Evolutionary conservation across 2,888 invertebrate genomes (phyloP).

Genomic region (Galerucella pusilla): DNA sequence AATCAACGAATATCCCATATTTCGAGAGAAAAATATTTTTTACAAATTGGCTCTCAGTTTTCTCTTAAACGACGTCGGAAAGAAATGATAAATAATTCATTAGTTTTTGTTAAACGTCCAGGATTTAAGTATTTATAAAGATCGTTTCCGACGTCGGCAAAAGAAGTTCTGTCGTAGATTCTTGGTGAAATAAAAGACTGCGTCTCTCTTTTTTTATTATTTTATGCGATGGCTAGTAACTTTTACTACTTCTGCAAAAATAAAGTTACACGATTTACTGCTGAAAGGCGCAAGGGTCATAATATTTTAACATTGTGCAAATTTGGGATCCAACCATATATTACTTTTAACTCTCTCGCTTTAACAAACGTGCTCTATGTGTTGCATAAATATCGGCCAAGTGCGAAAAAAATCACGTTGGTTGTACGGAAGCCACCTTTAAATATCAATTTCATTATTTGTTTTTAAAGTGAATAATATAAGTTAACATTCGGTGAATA

Average conservation of each 20-base stretch:
- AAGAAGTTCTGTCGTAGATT: neutral
- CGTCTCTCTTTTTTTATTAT: neutral
- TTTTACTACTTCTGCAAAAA: conserved; percentile 7
- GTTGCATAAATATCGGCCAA: neutral
- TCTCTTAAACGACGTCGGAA: neutral
- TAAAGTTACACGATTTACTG: conserved; percentile 14
- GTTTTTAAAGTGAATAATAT: no score
- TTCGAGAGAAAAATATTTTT: neutral
- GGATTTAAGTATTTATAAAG: conserved; percentile 20
- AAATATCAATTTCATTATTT: no score
- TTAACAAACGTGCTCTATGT: neutral
- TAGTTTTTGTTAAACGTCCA: conserved; percentile 13
- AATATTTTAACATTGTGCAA: conserved; percentile 11
- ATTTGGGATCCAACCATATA: neutral
- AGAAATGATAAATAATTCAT: conserved; percentile 2
- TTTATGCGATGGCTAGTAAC: neutral
- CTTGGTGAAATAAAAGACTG: neutral
- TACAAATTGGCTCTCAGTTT: neutral
- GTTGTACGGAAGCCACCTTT: neutral
- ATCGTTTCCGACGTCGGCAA: conserved; percentile 4
- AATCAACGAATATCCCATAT: neutral
- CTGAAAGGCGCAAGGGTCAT: neutral
- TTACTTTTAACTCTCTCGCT: neutral
- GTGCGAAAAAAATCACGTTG: neutral
- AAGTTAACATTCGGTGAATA: no score